These are phyloP conservation scores for Holothuria leucospilota DNA, from an alignment of 53 echinoderm and acorn worm genomes.

Conservation along the genomic window DNA sequence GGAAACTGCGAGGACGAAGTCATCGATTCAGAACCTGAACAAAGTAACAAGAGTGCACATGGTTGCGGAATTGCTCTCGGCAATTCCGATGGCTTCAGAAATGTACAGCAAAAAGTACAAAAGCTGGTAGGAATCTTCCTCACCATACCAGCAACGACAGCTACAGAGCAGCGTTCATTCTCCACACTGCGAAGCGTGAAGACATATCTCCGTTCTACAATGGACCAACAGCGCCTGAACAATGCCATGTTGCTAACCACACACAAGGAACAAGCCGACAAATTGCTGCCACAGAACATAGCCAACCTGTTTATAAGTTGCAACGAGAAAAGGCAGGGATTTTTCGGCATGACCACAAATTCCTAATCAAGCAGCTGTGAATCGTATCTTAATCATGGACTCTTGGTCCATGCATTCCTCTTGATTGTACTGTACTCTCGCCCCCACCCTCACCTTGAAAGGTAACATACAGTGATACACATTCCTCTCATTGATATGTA, in stretches of 20 bases:
- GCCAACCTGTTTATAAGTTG: not conserved
- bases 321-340: not conserved
- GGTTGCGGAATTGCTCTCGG: not conserved
- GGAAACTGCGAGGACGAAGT: not conserved
- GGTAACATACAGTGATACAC: too few species aligned
- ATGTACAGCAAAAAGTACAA: slow-evolving; percentile 1
- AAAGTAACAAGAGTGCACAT: not conserved
- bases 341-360: not conserved
- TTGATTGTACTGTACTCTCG: too few species aligned
- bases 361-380: too few species aligned
- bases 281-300: not conserved
- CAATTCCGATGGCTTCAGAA: not conserved
- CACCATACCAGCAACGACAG: not conserved
- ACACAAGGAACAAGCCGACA: not conserved
- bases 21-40: not conserved
- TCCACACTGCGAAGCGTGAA: not conserved
- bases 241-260: not conserved
- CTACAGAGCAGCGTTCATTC: not conserved
- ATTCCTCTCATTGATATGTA: too few species aligned
- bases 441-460: too few species aligned
- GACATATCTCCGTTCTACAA: not conserved
- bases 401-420: too few species aligned
- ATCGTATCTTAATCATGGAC: too few species aligned
- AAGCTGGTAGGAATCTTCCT: not conserved
- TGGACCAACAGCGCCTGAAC: not conserved